Evolutionary conservation across 2,888 invertebrate genomes (phyloP).

Genomic region (Aquatica leii): DNA sequence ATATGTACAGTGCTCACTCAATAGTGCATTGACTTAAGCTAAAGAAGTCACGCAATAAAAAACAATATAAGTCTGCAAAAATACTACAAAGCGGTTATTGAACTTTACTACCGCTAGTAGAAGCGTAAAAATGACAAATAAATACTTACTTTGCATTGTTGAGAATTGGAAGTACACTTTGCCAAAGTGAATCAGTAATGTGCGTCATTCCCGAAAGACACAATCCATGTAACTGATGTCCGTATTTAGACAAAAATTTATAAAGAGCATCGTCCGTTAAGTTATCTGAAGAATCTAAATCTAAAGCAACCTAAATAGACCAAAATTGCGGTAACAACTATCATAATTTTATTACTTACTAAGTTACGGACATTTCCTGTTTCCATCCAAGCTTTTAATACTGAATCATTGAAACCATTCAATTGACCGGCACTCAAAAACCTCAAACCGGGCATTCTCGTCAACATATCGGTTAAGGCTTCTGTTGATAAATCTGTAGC

Average conservation of each 20-base stretch:
- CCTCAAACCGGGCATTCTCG: conserved; percentile 82
- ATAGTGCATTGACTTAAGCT: too few relatives aligned
- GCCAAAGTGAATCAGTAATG: conserved; percentile 98
- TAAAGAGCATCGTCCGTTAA: conserved; percentile 91
- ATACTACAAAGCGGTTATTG: too few relatives aligned
- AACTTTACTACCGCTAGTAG: too few relatives aligned
- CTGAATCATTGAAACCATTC: conserved; percentile 96
- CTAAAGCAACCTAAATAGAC: conserved; percentile 75
- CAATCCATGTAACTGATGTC: conserved; percentile 87
- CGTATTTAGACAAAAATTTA: conserved; percentile 90
- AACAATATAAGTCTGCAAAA: too few relatives aligned
- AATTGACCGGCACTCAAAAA: conserved; percentile 96
- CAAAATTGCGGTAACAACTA: too few relatives aligned
- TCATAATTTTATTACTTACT: conserved; percentile 50
- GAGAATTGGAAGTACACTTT: conserved; percentile 90
- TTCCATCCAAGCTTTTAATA: conserved; percentile 91
- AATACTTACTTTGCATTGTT: conserved; percentile 90
- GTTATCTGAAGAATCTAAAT: conserved; percentile 95
- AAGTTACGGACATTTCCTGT: conserved; percentile 75
- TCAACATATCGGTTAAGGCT: conserved; percentile 91
- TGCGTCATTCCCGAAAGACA: conserved; percentile 96
- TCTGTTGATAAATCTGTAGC: conserved; percentile 96
- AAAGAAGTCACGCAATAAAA: too few relatives aligned
- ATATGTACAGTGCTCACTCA: too few relatives aligned
- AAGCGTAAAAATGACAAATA: too few relatives aligned